Evolutionary conservation across 2,888 invertebrate genomes (phyloP).

Genomic region (Netelia inedita): DNA sequence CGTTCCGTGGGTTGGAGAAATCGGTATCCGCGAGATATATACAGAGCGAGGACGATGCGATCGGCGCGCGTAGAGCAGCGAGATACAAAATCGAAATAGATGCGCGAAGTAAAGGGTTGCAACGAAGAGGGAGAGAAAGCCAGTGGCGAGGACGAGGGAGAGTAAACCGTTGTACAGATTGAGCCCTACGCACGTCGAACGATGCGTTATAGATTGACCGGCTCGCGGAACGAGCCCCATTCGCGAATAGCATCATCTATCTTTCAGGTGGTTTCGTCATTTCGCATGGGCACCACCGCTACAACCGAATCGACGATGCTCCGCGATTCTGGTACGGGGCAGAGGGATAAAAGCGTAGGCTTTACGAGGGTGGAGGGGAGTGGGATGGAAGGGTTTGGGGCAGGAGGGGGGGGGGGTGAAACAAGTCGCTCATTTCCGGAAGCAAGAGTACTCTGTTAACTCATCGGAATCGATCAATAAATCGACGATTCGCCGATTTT

Average conservation of each 20-base stretch:
- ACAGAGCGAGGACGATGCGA: neutral
- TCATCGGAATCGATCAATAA: slow-evolving; percentile 72
- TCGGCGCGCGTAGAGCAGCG: neutral
- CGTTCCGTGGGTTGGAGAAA: slow-evolving; percentile 36
- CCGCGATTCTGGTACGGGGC: slow-evolving; percentile 68
- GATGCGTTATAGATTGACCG: slow-evolving; percentile 81
- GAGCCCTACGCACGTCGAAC: slow-evolving; percentile 73
- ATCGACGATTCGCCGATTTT: slow-evolving; percentile 4
- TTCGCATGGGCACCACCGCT: slow-evolving; percentile 70
- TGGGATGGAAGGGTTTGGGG: neutral
- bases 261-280: slow-evolving; percentile 82
- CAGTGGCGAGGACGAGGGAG: slow-evolving; percentile 31
- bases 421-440: slow-evolving; percentile 66
- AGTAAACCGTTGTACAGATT: slow-evolving; percentile 45
- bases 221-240: slow-evolving; percentile 72
- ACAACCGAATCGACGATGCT: slow-evolving; percentile 46
- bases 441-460: slow-evolving; percentile 57
- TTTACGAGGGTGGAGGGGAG: neutral
- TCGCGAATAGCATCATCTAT: slow-evolving; percentile 82
- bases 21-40: slow-evolving; percentile 10
- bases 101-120: slow-evolving; percentile 46
- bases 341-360: slow-evolving; percentile 34
- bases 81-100: slow-evolving; percentile 62
- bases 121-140: slow-evolving; percentile 29
- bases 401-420: slow-evolving; percentile 10